Percentiles rank a stretch among this genome's conserved stretches.
phyloP scores from a whole-genome alignment of 2,113 vertebrate genomes.

The Vicugna pacos region DNA sequence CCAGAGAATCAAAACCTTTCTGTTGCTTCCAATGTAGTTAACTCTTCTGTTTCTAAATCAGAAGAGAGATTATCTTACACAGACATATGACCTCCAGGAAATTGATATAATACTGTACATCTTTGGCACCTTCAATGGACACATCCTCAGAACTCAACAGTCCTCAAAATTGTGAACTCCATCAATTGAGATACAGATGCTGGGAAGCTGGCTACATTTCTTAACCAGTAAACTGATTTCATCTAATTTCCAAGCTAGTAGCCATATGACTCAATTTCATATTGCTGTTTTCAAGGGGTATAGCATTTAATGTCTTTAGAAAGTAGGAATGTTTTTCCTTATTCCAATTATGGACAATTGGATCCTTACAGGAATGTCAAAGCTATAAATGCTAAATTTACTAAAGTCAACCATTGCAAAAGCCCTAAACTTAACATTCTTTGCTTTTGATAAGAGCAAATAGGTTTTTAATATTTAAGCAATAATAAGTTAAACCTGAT shows the following conservation, averaged over 20 bases:
- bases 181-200: not conserved
- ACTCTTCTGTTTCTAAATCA: constrained; percentile 30
- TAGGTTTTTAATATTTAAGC: not conserved
- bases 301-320: not conserved
- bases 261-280: not conserved
- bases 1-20: not conserved
- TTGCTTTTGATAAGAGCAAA: constrained; percentile 1
- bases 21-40: not conserved
- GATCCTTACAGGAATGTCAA: not conserved
- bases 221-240: not conserved
- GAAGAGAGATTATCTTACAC: not conserved
- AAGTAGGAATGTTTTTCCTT: not conserved
- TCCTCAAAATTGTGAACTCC: constrained; percentile 24
- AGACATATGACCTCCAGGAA: not conserved
- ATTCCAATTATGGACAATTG: not conserved
- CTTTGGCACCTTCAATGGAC: not conserved
- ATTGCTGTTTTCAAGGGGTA: not conserved
- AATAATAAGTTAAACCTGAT: constrained; percentile 7
- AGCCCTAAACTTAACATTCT: not conserved
- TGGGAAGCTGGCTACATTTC: not conserved
- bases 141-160: not conserved
- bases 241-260: not conserved
- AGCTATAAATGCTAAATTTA: constrained; percentile 30
- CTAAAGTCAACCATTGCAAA: not conserved
- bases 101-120: not conserved